phyloP scores from a whole-genome alignment of 1,140 invertebrate genomes.

The Pseudomyrmex flavicornis region DNA sequence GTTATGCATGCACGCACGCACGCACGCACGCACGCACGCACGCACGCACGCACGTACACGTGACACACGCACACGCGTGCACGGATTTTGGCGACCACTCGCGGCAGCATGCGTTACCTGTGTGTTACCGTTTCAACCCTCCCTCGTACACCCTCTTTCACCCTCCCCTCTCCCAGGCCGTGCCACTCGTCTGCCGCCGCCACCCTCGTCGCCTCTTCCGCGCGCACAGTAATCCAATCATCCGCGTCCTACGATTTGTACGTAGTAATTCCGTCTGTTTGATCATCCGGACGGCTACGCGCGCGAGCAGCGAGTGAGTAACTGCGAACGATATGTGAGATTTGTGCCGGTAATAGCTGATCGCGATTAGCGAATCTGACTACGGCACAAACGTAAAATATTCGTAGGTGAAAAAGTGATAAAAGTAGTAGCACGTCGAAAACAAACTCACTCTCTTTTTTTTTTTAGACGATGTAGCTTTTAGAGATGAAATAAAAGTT shows the following conservation, averaged over 20 bases:
- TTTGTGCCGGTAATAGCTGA: conserved; percentile 46
- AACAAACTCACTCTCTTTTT: background rate
- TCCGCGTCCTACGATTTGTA: conserved; percentile 73
- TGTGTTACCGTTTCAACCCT: conserved; percentile 46
- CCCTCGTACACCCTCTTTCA: background rate
- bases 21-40: conserved; percentile 16
- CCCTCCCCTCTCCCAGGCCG: conserved; percentile 11
- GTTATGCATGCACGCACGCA: conserved; percentile 33
- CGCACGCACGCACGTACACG: background rate
- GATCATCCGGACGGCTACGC: conserved; percentile 62
- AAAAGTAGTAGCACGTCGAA: conserved; percentile 21
- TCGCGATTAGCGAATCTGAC: conserved; percentile 23
- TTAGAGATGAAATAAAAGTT: too few relatives aligned
- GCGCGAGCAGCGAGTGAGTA: conserved; percentile 7
- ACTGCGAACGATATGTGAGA: conserved; percentile 36
- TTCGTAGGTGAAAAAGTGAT: background rate
- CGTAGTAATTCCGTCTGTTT: conserved; percentile 74
- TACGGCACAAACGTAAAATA: background rate
- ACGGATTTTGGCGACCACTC: conserved; percentile 54
- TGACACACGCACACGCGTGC: background rate
- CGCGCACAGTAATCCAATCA: conserved; percentile 74
- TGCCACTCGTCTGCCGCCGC: conserved; percentile 35
- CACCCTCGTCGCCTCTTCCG: conserved; percentile 61
- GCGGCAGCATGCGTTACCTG: conserved; percentile 61
- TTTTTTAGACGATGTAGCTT: background rate